Evolutionary conservation across 2,113 vertebrate species (phyloP).

Genomic region (Acrocephalus kingi): DNA sequence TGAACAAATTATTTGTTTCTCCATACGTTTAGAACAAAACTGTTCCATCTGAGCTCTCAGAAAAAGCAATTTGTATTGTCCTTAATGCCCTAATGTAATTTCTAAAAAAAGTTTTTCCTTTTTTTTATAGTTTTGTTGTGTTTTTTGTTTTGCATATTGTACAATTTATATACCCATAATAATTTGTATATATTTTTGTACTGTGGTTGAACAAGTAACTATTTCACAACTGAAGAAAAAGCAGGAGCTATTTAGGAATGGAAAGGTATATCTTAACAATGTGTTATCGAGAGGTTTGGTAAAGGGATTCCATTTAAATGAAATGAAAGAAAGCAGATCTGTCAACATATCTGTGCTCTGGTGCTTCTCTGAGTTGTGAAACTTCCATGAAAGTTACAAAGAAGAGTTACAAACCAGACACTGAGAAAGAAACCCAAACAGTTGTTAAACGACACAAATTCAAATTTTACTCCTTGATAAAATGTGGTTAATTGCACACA

Average conservation of each 20-base stretch:
- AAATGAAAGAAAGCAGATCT: constrained; percentile 69
- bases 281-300: constrained; percentile 55
- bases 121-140: too few relatives aligned
- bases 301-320: constrained; percentile 62
- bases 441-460: neutral
- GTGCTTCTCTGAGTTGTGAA: constrained; percentile 54
- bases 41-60: neutral
- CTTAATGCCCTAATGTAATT: neutral
- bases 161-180: neutral
- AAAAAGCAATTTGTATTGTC: neutral
- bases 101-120: neutral
- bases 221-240: neutral
- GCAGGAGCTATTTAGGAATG: neutral
- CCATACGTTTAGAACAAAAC: neutral
- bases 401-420: constrained; percentile 55
- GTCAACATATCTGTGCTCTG: constrained; percentile 42
- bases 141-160: neutral
- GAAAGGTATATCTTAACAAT: constrained; percentile 4
- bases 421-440: neutral
- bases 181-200: neutral
- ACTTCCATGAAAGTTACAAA: constrained; percentile 15
- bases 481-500: constrained; percentile 24
- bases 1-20: neutral
- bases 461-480: constrained; percentile 16
- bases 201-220: neutral